Percentiles rank a stretch among this genome's conserved stretches.
Conservation (phyloP, 2,888 invertebrate genomes). For the Acrocera orbiculus region DNA sequence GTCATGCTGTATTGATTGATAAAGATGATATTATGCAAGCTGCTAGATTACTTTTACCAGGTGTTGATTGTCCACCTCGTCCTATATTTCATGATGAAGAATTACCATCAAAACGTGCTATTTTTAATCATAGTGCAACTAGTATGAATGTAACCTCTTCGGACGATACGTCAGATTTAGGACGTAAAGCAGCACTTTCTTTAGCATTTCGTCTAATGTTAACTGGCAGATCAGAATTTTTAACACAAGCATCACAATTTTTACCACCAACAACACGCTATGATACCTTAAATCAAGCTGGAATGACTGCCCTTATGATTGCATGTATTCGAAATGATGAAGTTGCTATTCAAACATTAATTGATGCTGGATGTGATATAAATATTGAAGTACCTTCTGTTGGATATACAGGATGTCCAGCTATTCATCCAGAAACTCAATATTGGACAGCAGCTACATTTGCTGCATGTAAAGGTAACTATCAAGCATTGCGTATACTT, state of each 20-base stretch:
- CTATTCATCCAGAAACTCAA: conserved; percentile 48
- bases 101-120: conserved; percentile 29
- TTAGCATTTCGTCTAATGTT: conserved; percentile 66
- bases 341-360: conserved; percentile 48
- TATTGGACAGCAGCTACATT: conserved; percentile 83
- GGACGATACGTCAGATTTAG: conserved; percentile 35
- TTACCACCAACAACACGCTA: conserved; percentile 51
- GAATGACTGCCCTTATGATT: conserved; percentile 69
- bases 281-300: conserved; percentile 61
- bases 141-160: conserved; percentile 16
- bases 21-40: conserved; percentile 80
- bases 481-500: conserved; percentile 45
- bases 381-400: conserved; percentile 56
- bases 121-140: conserved; percentile 15
- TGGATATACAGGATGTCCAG: conserved; percentile 30
- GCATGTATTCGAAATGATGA: conserved; percentile 68
- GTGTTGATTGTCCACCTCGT: conserved; percentile 75
- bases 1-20: conserved; percentile 59
- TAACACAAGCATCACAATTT: conserved; percentile 57
- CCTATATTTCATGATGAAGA: conserved; percentile 44
- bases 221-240: conserved; percentile 61
- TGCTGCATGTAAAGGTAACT: conserved; percentile 42
- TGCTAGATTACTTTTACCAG: conserved; percentile 65
- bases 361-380: conserved; percentile 67
- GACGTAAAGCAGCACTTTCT: conserved; percentile 46